Evolutionary conservation across 2,797 vertebrate species (phyloP).

Genomic region (Trichosurus vulpecula): DNA sequence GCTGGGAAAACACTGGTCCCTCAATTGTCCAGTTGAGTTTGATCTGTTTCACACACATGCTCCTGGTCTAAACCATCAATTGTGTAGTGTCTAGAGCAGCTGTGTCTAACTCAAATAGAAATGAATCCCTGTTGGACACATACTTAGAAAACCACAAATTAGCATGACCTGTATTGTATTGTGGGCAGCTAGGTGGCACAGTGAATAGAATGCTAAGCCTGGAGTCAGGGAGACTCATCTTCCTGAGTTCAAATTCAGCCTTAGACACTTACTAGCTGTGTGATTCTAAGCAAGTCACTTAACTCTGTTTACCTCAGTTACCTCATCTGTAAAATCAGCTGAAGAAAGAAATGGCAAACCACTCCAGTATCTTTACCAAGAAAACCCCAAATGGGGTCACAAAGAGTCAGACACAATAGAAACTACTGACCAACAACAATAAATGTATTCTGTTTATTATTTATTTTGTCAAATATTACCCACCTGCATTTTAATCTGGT

Average conservation of each 20-base stretch:
- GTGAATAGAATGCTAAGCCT: not conserved
- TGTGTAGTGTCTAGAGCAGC: not conserved
- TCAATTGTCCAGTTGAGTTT: not conserved
- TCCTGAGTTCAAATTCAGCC: not conserved
- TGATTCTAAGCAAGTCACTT: not conserved
- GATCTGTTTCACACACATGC: not conserved
- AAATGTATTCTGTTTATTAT: not conserved
- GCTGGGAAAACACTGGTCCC: not conserved
- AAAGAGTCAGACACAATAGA: not conserved
- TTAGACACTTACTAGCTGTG: not conserved
- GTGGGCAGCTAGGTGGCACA: not conserved
- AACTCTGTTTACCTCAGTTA: not conserved
- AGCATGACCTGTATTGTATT: not conserved
- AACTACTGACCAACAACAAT: not conserved
- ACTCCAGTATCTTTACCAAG: not conserved
- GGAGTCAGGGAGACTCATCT: not conserved
- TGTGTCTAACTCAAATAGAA: not conserved
- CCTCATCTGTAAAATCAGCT: not conserved
- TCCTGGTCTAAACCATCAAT: not conserved
- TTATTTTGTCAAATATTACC: not conserved
- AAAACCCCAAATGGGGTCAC: not conserved
- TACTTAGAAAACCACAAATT: not conserved
- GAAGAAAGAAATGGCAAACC: not conserved
- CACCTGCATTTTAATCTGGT: not conserved
- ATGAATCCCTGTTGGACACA: not conserved